Base-by-base conservation (phyloP, 2,888 invertebrate species). In the Agrenia bidenticulata region DNA sequence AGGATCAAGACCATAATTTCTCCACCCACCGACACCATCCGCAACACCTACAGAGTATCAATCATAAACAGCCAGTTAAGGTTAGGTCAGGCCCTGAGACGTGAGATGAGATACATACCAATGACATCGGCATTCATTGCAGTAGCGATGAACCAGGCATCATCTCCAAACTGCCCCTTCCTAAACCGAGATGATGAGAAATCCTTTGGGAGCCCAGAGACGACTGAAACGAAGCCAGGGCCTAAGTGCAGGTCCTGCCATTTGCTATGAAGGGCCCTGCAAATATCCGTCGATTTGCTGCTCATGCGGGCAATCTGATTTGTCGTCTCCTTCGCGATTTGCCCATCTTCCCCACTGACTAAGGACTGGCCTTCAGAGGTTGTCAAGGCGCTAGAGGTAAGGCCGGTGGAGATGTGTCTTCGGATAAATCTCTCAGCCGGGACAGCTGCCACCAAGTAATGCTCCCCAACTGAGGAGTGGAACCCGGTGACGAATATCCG, bases 21-120 rank as follows among this genome's bases (percentile, higher is more conserved):
- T 86, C 98, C 98, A 98, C 59, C 98, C 98, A 63, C 98, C 98
- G 61, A 98, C 98, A 72, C 98, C 98, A 82, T 98, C 98, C 67
- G 98, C 98, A 76, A 98, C 96, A 79, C 97, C 98, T 95, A 78
- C 9, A 80, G 80, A 53, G 49, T n/a, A 23, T 55, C 53, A 62
- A n/a, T n/a, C n/a, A n/a, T n/a, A n/a, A n/a, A n/a, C n/a, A n/a
- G n/a, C n/a, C n/a, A n/a, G n/a, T n/a, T n/a, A n/a, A n/a, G n/a
- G n/a, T n/a, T n/a, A 42, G 23, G 24, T 1, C 9, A 59, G 17
- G 9, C 17, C 7, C 49, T 49, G 17, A 49, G 7, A 9, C 9
- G 32, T 65, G 24, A 61, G 15, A 39, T 39, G 15, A 15, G 9
- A 15, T 39, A 39, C 39, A 39, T 82, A 95, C 96, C 96, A 82